Base-by-base conservation (phyloP, 2,797 vertebrate genomes). In the Sebastes nivosus region DNA sequence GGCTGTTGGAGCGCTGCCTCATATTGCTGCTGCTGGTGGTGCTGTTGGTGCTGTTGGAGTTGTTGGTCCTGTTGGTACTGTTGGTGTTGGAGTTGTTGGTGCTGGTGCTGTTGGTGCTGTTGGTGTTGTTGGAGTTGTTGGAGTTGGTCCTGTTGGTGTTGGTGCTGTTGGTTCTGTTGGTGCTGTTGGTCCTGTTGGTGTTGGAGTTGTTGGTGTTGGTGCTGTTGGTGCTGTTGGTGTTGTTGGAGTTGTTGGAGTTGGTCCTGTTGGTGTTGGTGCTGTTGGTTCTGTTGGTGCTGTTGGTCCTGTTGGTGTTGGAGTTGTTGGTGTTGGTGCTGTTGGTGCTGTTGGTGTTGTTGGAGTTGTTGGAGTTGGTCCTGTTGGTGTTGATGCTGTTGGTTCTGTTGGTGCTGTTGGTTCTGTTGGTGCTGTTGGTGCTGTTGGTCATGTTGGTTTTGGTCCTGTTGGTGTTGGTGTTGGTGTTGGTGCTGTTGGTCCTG, bases 1-100 rank as follows among this genome's bases (percentile, higher is more conserved):
- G 75, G 78, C 46, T 75, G 80, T 20, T 80, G 78, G 18, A 80
- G 72, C 50, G 58, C 30, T 2, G 77, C 46, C n/a, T 85, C 70
- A 57, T 75, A 52, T 16, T 71, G 81, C 29, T 73, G 70, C 29
- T 71, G 67, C 1, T 60, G 72, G 1, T 36, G 52, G 4, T 32
- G 65, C 13, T 30, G 29, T 5, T 29, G 27, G 27, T 25, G 25
- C 25, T 27, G 27, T 27, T 27, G 27, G 27, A 4, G 4, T 4
- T 27, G 27, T 27, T 27, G 27, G 27, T 30, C n/a, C 29, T 27
- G 27, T 27, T 27, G 27, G 27, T 30, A 1, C 4, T 25, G 25
- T 25, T 27, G 25, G 25, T 25, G 25, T 25, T 25, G 25, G 25
- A 27, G 25, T 27, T 27, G 27, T 27, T 27, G 27, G 27, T 71